Percentiles rank a stretch among this genome's conserved stretches.
These are phyloP conservation scores for Brachyalestes nurse DNA, from an alignment of 2,797 vertebrate species.

Conservation along the genomic window DNA sequence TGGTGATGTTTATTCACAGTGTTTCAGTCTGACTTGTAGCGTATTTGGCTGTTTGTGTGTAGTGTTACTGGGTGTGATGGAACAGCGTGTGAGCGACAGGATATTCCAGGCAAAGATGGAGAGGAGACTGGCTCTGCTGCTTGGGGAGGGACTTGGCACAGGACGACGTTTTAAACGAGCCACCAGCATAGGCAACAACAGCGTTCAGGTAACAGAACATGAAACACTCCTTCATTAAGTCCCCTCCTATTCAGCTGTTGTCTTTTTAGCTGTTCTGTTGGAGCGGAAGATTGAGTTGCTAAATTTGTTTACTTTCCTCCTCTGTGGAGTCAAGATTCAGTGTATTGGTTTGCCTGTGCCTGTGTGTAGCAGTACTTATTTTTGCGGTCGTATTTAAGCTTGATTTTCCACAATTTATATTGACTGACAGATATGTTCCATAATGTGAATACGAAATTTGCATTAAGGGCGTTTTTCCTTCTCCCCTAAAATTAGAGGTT, in stretches of 20 bases:
- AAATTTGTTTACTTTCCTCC: not conserved
- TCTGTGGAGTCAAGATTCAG: not conserved
- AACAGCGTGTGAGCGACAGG: conserved; percentile 84
- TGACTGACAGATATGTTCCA: not conserved
- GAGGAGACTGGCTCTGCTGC: conserved; percentile 87
- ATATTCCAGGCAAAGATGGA: conserved; percentile 93
- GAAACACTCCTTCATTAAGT: not conserved
- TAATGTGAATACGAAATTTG: not conserved
- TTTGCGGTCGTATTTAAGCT: not conserved
- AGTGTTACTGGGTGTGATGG: conserved; percentile 92
- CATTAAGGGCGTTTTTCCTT: not conserved
- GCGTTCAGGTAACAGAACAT: conserved; percentile 82
- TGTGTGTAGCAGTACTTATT: not conserved
- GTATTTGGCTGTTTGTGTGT: conserved; percentile 38
- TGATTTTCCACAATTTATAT: not conserved
- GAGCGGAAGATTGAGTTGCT: not conserved
- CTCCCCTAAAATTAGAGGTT: not conserved
- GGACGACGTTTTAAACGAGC: conserved; percentile 87
- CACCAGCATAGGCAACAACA: conserved; percentile 84
- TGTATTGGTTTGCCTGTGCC: not conserved
- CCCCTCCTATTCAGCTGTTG: not conserved
- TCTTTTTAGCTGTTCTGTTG: not conserved
- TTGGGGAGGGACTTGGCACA: conserved; percentile 83
- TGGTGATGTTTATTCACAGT: conserved; percentile 1
- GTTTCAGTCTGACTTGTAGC: not conserved